Evolutionary conservation across 1,140 invertebrate species (phyloP), one percentile per base, ranked within the genome.

Genomic region (Penaeus chinensis): DNA sequence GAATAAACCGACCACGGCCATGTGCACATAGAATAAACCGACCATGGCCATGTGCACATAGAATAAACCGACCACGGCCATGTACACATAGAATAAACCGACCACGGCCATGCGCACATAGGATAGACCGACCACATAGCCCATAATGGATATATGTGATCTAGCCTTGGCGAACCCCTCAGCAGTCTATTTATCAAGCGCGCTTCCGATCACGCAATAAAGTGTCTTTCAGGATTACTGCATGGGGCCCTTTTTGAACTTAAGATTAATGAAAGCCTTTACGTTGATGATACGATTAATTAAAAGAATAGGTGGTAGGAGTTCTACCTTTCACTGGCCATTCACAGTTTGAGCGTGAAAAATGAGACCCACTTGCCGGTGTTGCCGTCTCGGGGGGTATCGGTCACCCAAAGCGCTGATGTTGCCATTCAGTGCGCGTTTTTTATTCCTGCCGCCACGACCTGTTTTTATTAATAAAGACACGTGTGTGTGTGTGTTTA

Each of bases 231-330:
- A 81, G 42, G 79, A 87, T 82, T 87, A 87, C 66, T 81, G 85
- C 69, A 62, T 80, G 76, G 63, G 27, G 77, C 60, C 27, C 78
- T 82, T 87, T 87, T 87, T 87, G 78, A 87, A 77, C 85, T 76
- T 47, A 63, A 82, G 85, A 87, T 87, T 87, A 87, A 87, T 87
- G 85, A 76, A 63, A 37, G 85, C 85, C 85, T 83, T 87, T 87
- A 87, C 85, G 69, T 77, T 87, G 85, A 87, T 87, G 85, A 87
- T 87, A 87, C 85, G 85, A 87, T 87, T 87, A 87, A 87, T 87
- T 87, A 87, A 87, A 87, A 87, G 85, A 87, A 87, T 87, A 87
- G 85, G 85, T 87, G 85, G 85, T 63, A 82, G 85, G 85, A 78
- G 85, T 61, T 76, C 54, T 83, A 83, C 85, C 85, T 87, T 78